These are phyloP conservation scores for Temnothorax ravouxi DNA, from an alignment of 2,888 invertebrate species.

Conservation along the genomic window DNA sequence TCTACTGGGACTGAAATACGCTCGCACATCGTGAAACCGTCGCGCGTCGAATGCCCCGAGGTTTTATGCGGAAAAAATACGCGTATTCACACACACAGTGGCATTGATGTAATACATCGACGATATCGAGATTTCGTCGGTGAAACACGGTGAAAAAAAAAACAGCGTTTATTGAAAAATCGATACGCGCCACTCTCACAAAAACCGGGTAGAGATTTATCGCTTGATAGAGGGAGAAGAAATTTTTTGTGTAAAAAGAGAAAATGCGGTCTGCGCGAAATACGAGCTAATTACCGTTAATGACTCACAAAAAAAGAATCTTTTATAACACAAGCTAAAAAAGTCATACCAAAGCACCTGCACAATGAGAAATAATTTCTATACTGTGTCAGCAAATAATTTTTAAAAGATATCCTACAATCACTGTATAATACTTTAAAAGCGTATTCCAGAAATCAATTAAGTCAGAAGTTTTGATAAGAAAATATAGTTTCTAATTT, in stretches of 20 bases:
- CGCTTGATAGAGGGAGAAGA: neutral
- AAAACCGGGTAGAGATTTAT: neutral
- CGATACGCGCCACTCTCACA: conserved; percentile 1
- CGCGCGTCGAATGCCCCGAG: neutral
- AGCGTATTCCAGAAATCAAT: neutral
- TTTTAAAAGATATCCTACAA: neutral
- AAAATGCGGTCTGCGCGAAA: neutral
- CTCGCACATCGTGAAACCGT: neutral
- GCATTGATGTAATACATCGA: conserved; percentile 16
- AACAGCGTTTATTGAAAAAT: conserved; percentile 26
- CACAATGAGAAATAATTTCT: neutral
- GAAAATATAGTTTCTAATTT: neutral
- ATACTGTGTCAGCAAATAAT: neutral
- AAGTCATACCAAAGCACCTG: neutral
- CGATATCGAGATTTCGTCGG: neutral
- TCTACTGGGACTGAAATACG: neutral
- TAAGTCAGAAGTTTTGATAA: neutral
- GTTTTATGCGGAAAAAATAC: neutral
- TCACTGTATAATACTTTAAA: neutral
- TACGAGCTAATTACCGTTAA: conserved; percentile 31
- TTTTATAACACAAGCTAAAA: neutral
- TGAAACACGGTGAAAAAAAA: conserved; percentile 8
- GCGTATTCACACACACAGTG: neutral
- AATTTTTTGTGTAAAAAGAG: neutral
- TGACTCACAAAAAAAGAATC: neutral